These are phyloP conservation scores for Pygoscelis antarcticus DNA, from an alignment of 2,113 vertebrate species.

Conservation along the genomic window DNA sequence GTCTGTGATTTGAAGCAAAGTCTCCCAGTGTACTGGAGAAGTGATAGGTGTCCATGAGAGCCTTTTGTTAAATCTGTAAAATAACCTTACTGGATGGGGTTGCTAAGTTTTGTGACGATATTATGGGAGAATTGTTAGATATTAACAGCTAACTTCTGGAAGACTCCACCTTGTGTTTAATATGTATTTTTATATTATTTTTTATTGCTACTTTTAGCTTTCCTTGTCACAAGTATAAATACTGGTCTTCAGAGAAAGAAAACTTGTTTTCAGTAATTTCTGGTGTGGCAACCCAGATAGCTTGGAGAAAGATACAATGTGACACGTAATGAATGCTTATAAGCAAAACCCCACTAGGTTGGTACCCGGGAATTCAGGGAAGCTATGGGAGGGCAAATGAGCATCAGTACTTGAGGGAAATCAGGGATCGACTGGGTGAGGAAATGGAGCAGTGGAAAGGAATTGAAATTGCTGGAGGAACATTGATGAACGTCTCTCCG, in stretches of 20 bases:
- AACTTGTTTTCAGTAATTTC: background rate
- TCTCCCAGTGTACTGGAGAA: background rate
- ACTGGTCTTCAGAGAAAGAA: background rate
- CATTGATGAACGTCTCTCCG: background rate
- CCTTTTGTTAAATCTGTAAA: background rate
- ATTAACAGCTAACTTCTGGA: background rate
- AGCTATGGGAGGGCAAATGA: background rate
- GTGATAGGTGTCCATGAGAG: background rate
- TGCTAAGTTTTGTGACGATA: background rate
- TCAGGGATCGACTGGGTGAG: background rate
- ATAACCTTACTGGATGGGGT: background rate
- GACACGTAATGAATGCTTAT: background rate
- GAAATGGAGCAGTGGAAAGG: background rate
- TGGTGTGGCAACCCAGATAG: background rate
- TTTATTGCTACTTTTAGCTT: background rate
- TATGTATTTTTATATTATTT: background rate
- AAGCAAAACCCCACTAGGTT: background rate
- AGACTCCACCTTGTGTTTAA: background rate
- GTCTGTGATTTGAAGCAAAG: background rate
- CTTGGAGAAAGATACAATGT: background rate
- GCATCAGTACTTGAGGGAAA: background rate
- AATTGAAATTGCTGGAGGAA: background rate
- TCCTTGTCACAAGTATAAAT: background rate
- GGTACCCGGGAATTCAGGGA: background rate
- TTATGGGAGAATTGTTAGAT: background rate